phyloP scores from a whole-genome alignment of 2,797 vertebrate genomes.

The Girardinus metallicus region DNA sequence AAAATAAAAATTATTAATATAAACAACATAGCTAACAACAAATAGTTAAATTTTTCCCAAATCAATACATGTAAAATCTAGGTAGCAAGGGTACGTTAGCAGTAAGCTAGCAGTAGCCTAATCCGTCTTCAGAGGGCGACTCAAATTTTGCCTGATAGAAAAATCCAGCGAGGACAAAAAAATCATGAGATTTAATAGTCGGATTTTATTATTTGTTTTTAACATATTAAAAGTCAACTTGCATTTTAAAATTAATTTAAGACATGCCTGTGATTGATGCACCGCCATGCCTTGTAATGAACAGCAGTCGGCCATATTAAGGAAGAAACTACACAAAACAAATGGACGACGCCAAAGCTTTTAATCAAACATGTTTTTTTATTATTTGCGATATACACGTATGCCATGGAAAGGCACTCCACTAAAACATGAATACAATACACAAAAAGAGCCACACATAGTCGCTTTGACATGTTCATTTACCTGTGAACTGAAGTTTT shows the following conservation, averaged over 20 bases:
- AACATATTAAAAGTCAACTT: neutral
- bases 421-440: constrained; percentile 70
- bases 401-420: constrained; percentile 72
- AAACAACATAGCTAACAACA: too few species aligned
- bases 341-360: constrained; percentile 50
- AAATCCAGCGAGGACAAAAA: too few species aligned
- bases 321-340: constrained; percentile 4
- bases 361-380: constrained; percentile 67
- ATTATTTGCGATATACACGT: constrained; percentile 53
- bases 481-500: constrained; percentile 28
- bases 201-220: neutral
- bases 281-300: neutral
- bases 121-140: too few species aligned
- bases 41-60: too few species aligned
- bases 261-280: neutral
- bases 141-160: too few species aligned
- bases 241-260: neutral
- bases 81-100: too few species aligned
- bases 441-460: constrained; percentile 45
- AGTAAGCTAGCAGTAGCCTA: too few species aligned
- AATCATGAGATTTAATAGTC: neutral
- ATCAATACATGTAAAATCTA: too few species aligned
- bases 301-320: neutral
- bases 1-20: too few species aligned
- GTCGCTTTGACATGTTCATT: constrained; percentile 29